Evolutionary conservation across 2,113 vertebrate genomes (phyloP).

Genomic region (Edolisoma coerulescens): DNA sequence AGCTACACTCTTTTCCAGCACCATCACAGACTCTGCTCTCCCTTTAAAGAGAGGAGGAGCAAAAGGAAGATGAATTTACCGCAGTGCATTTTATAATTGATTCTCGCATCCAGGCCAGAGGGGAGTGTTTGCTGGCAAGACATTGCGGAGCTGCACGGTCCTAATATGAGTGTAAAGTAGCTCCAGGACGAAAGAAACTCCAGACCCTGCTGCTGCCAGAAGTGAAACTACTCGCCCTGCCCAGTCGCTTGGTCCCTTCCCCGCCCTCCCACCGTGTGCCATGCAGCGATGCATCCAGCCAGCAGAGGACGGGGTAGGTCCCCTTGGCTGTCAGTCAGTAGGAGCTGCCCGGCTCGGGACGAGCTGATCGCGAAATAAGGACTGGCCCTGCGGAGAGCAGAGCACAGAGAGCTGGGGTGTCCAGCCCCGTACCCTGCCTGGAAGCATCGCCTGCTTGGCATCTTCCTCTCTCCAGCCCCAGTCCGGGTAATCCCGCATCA

Average conservation of each 20-base stretch:
- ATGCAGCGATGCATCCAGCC: constrained; percentile 9
- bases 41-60: constrained; percentile 53
- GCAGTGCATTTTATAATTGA: constrained; percentile 49
- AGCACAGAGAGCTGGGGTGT: not conserved
- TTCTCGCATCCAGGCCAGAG: not conserved
- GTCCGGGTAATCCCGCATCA: not conserved
- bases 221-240: constrained; percentile 19
- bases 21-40: not conserved
- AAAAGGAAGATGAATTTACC: constrained; percentile 33
- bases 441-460: not conserved
- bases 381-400: not conserved
- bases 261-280: not conserved
- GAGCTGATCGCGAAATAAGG: not conserved
- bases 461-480: not conserved
- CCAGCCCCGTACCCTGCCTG: not conserved
- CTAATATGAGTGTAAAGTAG: not conserved
- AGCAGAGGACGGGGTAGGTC: constrained; percentile 35
- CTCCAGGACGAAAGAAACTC: constrained; percentile 12
- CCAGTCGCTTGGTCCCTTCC: not conserved
- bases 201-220: not conserved
- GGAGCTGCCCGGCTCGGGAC: not conserved
- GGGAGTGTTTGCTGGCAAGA: not conserved
- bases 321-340: not conserved
- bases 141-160: not conserved
- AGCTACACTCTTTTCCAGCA: not conserved